Evolutionary conservation across 2,888 invertebrate genomes (phyloP), one percentile per base, ranked within the genome.

Genomic region (Toxonevra muliebris): DNA sequence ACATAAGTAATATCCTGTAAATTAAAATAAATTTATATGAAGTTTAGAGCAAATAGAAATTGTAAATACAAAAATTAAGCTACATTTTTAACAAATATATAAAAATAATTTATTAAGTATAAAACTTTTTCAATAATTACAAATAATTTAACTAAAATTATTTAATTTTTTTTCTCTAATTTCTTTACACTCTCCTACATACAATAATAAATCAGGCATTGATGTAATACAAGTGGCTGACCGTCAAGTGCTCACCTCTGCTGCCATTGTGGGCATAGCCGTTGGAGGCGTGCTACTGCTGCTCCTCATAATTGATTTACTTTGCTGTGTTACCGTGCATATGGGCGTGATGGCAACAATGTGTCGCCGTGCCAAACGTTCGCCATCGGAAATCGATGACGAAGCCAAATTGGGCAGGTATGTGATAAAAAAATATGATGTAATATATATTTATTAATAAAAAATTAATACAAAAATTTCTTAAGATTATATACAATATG

Each of bases 341-440:
- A 82, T 91, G 79, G 92, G 92, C 54, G 88, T 92, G 43, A 87
- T 91, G 77, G 91, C 92, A n/a, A 86, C 89, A 43, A 86, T 91
- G 76, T 92, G 91, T 77, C 88, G 90, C 68, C 81, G 79, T 73
- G 78, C 79, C 71, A 86, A 82, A 79, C 80, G 85, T 60, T 84
- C 85, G 45, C 85, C 85, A 43, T 85, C 85, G 3, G 85, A 86
- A 71, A 82, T 93, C 75, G 94, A 94, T 74, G 94, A 94, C 68
- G 93, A 93, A 85, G 89, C 92, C 0, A 94, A 94, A 84, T 87
- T 94, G 70, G 93, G 93, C 88, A 94, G 94, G 94, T 94, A 89
- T 87, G 86, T 78, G 72, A n/a, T 42, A 15, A 54, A 17, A 17
- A 40, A 48, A 42, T 52, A 55, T 48, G 5, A 15, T n/a, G 48